Evolutionary conservation across 2,888 invertebrate genomes (phyloP).

Genomic region (Melolontha melolontha): DNA sequence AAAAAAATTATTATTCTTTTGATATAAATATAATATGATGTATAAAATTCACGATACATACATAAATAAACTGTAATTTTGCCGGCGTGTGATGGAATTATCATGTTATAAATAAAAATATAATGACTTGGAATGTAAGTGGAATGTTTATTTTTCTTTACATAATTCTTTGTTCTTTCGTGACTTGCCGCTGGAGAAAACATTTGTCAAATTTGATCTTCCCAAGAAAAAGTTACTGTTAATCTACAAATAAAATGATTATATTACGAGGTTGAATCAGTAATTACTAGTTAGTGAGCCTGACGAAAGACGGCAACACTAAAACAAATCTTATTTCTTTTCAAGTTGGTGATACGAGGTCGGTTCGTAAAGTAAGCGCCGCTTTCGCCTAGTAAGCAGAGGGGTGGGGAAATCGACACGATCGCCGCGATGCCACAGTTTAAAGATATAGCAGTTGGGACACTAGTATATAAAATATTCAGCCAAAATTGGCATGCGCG

Average conservation of each 20-base stretch:
- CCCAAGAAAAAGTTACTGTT: background rate
- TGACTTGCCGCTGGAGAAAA: background rate
- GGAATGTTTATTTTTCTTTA: conserved; percentile 29
- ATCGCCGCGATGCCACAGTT: too few relatives aligned
- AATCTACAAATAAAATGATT: background rate
- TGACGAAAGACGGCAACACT: too few relatives aligned
- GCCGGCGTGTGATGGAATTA: conserved; percentile 34
- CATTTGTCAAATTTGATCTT: conserved; percentile 25
- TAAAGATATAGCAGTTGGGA: too few relatives aligned
- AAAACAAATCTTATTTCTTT: too few relatives aligned
- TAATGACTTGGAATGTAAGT: conserved; percentile 24
- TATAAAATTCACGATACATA: conserved; percentile 27
- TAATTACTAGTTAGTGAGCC: too few relatives aligned
- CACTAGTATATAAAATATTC: too few relatives aligned
- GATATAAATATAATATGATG: conserved; percentile 42
- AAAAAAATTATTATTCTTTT: conserved; percentile 43
- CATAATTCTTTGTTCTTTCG: conserved; percentile 20
- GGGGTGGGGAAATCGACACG: too few relatives aligned
- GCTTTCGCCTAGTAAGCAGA: too few relatives aligned
- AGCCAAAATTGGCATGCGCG: too few relatives aligned
- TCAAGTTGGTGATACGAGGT: too few relatives aligned
- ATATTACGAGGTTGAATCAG: too few relatives aligned
- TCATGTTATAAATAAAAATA: conserved; percentile 34
- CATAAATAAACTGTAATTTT: conserved; percentile 34
- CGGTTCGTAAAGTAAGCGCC: too few relatives aligned